Base-by-base conservation (phyloP, 2,797 vertebrate species). In the Phoxinus dragarum region DNA sequence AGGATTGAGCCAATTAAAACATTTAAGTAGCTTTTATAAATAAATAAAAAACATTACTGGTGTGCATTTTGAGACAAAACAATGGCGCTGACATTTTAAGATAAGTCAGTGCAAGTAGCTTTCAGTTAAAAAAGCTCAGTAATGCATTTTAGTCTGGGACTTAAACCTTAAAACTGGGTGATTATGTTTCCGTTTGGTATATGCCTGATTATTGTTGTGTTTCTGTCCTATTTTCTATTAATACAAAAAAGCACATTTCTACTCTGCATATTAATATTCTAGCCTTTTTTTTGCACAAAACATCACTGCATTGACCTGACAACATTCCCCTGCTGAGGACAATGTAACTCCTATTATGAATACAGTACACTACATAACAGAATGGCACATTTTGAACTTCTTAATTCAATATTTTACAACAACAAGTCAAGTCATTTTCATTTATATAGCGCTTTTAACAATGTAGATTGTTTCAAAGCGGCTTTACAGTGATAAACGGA, bases 371-470 rank as follows among this genome's bases (percentile, higher is more conserved):
- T 27, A 27, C 31, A 40, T 44, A 67, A 34, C 42, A 49, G 17
- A 38, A 36, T n/a, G 7, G 2, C 44, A 54, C 44, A 54, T 49
- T 80, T 36, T 38, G 3, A 80, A 61, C 67, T 40, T 11, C 21
- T 69, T 5, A 31, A n/a, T 40, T 78, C 76, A 79, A n/a, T 44
- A 64, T 64, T 79, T 31, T 59, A 59, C 75, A 77, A 31, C 16
- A 76, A 64, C n/a, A 78, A 27, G 27, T 27, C 27, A 27, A 27
- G 27, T 27, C 27, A 27, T 27, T 27, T 27, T 27, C 27, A 27
- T 27, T 27, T 27, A 27, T 27, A 27, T 27, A 27, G 27, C 27
- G 27, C 27, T 27, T 27, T 27, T 27, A 27, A 27, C 27, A 27
- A 27, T 27, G 27, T 27, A 27, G 27, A 27, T 27, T 27, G 27